Base-by-base conservation (phyloP, 2,797 vertebrate genomes). In the Zenarchopterus dispar region DNA sequence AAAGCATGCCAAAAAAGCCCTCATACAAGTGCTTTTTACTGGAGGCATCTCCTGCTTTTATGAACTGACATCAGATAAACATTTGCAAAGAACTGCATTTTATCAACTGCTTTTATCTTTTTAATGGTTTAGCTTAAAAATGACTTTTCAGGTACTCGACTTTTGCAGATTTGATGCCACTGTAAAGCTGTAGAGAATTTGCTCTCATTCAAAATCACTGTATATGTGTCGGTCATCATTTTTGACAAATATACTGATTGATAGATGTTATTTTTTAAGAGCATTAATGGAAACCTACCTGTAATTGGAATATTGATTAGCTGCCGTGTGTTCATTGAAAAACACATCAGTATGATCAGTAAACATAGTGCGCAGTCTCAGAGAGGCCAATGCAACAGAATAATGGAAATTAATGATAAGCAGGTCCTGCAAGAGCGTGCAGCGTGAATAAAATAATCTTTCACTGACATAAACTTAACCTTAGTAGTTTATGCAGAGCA, bases 251-350 rank as follows among this genome's bases (percentile, higher is more conserved):
- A 66, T 77, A 82, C 48, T 78, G 86, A 89, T 58, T 67, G 80
- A 82, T 70, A 66, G 36, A 78, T 53, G 49, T 62, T 62, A 46
- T 62, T 74, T 62, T 39, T 45, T 26, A 60, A 19, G 21, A 50
- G 53, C 64, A 82, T 75, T 67, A 80, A 83, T 77, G 77, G 76
- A 80, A 85, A 88, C 84, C 73, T 73, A 89, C 85, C 81, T 89
- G 84, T 88, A 88, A 90, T 82, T 85, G 81, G 66, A 81, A 77
- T 89, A 92, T 91, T 85, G 91, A 93, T 83, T 46, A 18, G 16
- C 67, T 86, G 87, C 81, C 89, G 64, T 2, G 61, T 67, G 28
- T 85, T 67, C 59, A 73, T 72, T 21, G 80, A 89, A 79, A 82
- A 87, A 89, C 85, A 71, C 83, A 86, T 91, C 88, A 87, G 87